Conservation (phyloP, 2,797 vertebrate species). For the Loriculus beryllinus region DNA sequence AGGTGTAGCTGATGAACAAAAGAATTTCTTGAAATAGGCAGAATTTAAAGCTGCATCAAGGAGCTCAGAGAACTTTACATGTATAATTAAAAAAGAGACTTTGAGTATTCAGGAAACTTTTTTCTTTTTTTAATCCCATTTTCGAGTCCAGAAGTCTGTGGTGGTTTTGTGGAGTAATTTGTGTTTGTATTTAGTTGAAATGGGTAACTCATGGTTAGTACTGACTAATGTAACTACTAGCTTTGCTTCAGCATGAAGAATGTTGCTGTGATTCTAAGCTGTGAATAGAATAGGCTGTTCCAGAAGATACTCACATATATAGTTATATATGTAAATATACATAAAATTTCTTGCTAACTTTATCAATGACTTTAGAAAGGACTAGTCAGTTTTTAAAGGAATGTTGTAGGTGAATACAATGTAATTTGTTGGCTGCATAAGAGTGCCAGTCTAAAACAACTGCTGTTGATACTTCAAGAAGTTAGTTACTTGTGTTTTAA, state of each 20-base stretch:
- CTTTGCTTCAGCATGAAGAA: background rate
- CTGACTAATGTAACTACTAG: background rate
- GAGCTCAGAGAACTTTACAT: background rate
- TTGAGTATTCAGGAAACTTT: background rate
- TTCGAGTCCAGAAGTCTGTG: background rate
- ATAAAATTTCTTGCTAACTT: background rate
- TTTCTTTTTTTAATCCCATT: background rate
- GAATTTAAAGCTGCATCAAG: background rate
- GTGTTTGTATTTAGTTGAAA: background rate
- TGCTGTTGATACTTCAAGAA: background rate
- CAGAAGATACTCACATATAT: background rate
- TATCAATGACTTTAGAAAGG: background rate
- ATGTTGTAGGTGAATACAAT: background rate
- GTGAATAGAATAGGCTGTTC: background rate
- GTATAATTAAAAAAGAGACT: background rate
- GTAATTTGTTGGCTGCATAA: background rate
- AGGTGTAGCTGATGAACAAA: background rate
- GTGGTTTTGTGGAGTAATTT: background rate
- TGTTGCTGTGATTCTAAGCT: background rate
- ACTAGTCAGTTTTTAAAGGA: background rate
- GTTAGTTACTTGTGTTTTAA: background rate
- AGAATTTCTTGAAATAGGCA: background rate
- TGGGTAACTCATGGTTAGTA: background rate
- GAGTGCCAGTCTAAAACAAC: background rate
- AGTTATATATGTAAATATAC: background rate